Base-by-base conservation (phyloP, 1,140 invertebrate genomes). In the Arctopsyche grandis region DNA sequence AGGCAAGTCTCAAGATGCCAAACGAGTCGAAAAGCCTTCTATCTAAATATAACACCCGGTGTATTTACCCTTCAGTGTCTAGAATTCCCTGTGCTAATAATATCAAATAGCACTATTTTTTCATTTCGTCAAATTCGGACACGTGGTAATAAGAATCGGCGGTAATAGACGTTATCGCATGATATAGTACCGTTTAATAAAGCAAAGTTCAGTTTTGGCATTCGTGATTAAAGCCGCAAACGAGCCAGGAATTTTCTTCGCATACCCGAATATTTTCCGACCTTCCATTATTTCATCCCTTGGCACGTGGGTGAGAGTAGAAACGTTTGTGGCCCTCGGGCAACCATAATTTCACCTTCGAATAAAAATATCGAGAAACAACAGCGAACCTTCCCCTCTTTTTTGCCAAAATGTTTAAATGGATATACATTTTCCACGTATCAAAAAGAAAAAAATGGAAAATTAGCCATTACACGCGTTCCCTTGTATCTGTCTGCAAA, bases 301-400 rank as follows among this genome's bases (percentile, higher is more conserved):
- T 60, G n/a, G 21, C 19, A 60, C 58, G 58, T 9, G 19, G 58
- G 5, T 22, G 21, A 60, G 21, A 10, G 9, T 3, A 10, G 58
- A 60, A 60, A 60, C 58, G 58, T 19, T 60, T 60, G 21, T 60
- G 58, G 21, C 58, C 58, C 58, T 60, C 58, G 21, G 58, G 58
- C 58, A 19, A 60, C 58, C 58, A 60, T 60, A 60, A 60, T 60
- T 60, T 60, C 10, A 19, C 21, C 58, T 60, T 22, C 21, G 58
- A 3, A 60, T 60, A 22, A 60, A 60, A 60, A 60, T 60, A 60
- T 60, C 19, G 21, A 22, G 58, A 60, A 60, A 60, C 58, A 22
- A 52, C 4, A 52, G 48, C 12, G 16, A 52, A 12, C 48, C 48
- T 12, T 52, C 48, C 48, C 16, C 48, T 52, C 48, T 52, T 12